phyloP scores from a whole-genome alignment of 2,888 invertebrate genomes.

The Pharmacophagus antenor region DNA sequence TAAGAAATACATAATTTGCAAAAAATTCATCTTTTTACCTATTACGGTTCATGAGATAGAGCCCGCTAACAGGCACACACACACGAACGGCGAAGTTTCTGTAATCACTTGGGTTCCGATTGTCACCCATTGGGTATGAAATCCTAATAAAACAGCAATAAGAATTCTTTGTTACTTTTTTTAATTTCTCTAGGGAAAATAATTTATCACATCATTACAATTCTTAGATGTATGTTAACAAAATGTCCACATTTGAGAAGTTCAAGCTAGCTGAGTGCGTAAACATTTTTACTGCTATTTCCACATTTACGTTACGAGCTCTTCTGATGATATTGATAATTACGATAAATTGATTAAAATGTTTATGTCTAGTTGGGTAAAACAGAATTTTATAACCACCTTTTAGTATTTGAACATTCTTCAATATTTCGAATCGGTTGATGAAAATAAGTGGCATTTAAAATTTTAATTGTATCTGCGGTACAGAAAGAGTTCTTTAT shows the following conservation, averaged over 20 bases:
- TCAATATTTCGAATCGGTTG: not conserved
- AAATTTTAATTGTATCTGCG: not conserved
- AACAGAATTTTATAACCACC: constrained; percentile 11
- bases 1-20: too few relatives aligned
- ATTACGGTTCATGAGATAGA: too few relatives aligned
- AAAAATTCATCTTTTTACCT: too few relatives aligned
- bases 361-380: constrained; percentile 9
- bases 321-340: constrained; percentile 22
- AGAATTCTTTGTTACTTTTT: not conserved
- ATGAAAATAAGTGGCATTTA: not conserved
- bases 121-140: too few relatives aligned
- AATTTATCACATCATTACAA: not conserved
- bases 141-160: not conserved
- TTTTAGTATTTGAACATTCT: not conserved
- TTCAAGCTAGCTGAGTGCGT: constrained; percentile 4
- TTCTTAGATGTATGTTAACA: constrained; percentile 9
- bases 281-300: constrained; percentile 15
- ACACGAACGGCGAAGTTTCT: too few relatives aligned
- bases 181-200: not conserved
- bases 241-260: constrained; percentile 9
- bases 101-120: too few relatives aligned
- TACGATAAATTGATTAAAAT: constrained; percentile 24
- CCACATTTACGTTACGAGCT: constrained; percentile 22
- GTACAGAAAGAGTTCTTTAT: not conserved
- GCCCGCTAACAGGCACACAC: too few relatives aligned